A percentile compares a stretch with the other conserved stretches of the same genome.
Evolutionary conservation across 2,113 vertebrate genomes (phyloP).

Genomic region (Catharus minimus): DNA sequence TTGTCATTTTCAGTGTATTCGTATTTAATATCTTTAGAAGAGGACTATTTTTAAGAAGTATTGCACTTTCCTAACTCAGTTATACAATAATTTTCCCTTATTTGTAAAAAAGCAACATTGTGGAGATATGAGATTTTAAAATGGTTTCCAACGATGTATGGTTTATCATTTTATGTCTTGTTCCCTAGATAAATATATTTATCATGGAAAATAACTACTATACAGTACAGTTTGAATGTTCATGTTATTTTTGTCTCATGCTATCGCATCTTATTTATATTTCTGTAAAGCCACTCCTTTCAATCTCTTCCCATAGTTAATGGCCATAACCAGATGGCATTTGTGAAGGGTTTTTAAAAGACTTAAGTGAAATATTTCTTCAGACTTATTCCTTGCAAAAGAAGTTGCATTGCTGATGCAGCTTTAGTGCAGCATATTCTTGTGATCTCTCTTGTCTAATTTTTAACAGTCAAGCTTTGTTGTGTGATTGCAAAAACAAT

Average conservation of each 20-base stretch:
- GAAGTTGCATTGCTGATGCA: background rate
- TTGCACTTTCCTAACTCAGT: background rate
- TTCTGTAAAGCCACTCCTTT: constrained; percentile 16
- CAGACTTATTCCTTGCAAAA: background rate
- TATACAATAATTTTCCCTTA: background rate
- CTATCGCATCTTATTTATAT: background rate
- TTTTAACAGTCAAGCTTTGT: background rate
- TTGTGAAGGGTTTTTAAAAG: constrained; percentile 33
- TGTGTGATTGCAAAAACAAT: background rate
- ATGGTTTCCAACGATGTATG: background rate
- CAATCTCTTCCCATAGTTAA: constrained; percentile 15
- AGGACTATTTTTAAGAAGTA: background rate
- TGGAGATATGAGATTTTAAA: background rate
- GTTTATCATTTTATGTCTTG: background rate
- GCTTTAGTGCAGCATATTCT: background rate
- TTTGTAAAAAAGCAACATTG: constrained; percentile 3
- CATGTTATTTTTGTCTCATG: background rate
- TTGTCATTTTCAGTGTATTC: background rate
- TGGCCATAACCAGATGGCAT: background rate
- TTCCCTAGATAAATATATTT: background rate
- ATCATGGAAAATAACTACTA: background rate
- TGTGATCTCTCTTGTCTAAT: background rate
- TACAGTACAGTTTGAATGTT: background rate
- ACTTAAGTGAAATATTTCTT: constrained; percentile 22
- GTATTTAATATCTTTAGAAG: background rate